A percentile compares a stretch with the other conserved stretches of the same genome.
Evolutionary conservation across 2,888 invertebrate species (phyloP).

Genomic region (Trachelus tabidus): DNA sequence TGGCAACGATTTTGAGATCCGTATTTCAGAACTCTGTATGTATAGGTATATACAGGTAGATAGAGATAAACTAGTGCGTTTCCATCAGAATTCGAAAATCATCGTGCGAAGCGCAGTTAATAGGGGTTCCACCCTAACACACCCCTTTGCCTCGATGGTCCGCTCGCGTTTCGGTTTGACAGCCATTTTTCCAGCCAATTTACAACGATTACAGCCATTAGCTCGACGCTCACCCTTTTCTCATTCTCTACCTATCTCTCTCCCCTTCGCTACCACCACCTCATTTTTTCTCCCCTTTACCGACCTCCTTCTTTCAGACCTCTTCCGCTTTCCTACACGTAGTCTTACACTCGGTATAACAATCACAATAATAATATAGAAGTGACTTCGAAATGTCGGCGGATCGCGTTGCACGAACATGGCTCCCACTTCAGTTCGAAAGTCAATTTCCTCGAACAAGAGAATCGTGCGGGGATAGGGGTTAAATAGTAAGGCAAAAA

Average conservation of each 20-base stretch:
- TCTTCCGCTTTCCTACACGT: background rate
- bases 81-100: constrained; percentile 7
- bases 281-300: constrained; percentile 16
- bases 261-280: background rate
- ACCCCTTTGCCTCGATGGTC: constrained; percentile 25
- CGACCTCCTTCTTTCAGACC: constrained; percentile 17
- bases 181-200: constrained; percentile 44
- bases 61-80: background rate
- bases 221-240: background rate
- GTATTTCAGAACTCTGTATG: background rate
- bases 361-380: background rate
- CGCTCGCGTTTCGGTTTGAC: constrained; percentile 32
- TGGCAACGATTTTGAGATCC: background rate
- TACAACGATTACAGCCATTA: constrained; percentile 31
- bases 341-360: constrained; percentile 21
- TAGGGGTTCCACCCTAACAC: constrained; percentile 19
- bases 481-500: constrained; percentile 8
- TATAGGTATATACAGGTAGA: background rate
- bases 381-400: constrained; percentile 25
- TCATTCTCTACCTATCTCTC: background rate
- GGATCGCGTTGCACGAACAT: background rate
- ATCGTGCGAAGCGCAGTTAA: constrained; percentile 1
- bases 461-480: background rate
- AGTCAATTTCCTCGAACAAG: background rate
- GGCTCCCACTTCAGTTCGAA: background rate